Conservation (phyloP, 1,140 invertebrate species). For the Drosophila asahinai region DNA sequence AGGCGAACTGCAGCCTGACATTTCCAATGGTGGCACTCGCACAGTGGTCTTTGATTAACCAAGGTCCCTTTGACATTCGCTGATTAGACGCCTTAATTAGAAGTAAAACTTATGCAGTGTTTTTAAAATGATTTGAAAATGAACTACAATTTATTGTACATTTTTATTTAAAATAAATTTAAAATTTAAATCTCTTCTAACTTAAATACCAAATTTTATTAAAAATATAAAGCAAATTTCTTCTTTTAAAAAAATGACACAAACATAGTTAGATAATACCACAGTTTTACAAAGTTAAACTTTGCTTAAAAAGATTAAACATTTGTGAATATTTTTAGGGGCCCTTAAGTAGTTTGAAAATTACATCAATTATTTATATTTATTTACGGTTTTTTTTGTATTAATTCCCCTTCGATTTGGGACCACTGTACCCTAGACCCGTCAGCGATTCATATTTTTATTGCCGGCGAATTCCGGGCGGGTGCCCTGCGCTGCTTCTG, state of each 20-base stretch:
- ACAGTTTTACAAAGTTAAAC: too few species aligned
- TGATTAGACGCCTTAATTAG: background rate
- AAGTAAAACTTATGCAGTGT: fast-evolving
- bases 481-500: slow-evolving; percentile 20
- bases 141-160: too few species aligned
- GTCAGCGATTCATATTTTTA: slow-evolving; percentile 58
- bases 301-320: too few species aligned
- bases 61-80: background rate
- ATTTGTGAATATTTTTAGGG: too few species aligned
- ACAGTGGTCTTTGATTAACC: slow-evolving; percentile 36
- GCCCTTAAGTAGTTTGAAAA: too few species aligned
- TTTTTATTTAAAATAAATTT: too few species aligned
- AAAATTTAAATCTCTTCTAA: too few species aligned
- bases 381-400: background rate
- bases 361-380: background rate
- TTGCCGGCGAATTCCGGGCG: slow-evolving; percentile 66
- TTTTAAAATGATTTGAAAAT: too few species aligned
- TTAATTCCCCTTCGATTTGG: background rate
- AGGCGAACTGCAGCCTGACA: slow-evolving; percentile 52
- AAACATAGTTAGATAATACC: too few species aligned
- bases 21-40: slow-evolving; percentile 41
- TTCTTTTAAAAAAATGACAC: too few species aligned
- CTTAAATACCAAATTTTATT: too few species aligned
- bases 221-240: too few species aligned
- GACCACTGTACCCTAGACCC: slow-evolving; percentile 28